Evolutionary conservation across 2,888 invertebrate genomes (phyloP), one percentile per base, ranked within the genome.

Genomic region (Cephus pulcher): DNA sequence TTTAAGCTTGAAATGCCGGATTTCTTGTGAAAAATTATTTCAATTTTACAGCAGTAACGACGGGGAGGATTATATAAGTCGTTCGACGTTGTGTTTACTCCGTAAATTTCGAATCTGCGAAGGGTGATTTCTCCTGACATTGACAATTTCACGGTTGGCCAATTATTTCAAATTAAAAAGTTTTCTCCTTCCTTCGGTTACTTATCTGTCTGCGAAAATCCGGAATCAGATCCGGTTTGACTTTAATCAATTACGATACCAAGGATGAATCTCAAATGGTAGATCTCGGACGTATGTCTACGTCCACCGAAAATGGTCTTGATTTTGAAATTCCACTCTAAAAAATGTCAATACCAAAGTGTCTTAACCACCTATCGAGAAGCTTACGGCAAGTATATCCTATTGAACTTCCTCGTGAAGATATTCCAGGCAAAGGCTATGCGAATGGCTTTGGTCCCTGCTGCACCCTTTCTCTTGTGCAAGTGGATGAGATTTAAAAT

Each of bases 401-500:
- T 56, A 23, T 56, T 56, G 56, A 56, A 56, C 56, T 56, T 23
- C 9, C 56, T 23, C 56, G 56, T 23, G 56, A 56, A 23, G 23
- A 56, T 15, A 56, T 56, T 23, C 23, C 23, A 23, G 56, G 56
- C 9, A 56, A 56, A 56, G 23, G 56, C 23, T 56, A 23, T 56
- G 23, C 56, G 56, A 23, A 56, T 56, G 23, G 56, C 56, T 56
- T 56, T 56, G 9, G 56, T 56, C 56, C 23, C 23, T 56, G 9
- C 56, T 23, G 9, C 56, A 23, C 56, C 23, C 56, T 56, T 56
- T 56, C 56, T 23, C 56, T 23, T 23, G 56, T 68, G 34, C 74
- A 69, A 78, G 77, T 82, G 76, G 81, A 81, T 81, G 73, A 70
- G 78, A 78, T 79, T 79, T 74, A 78, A 77, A 81, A 78, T 77